These are phyloP conservation scores for Musca vetustissima DNA, from an alignment of 1,140 invertebrate species.

Conservation along the genomic window DNA sequence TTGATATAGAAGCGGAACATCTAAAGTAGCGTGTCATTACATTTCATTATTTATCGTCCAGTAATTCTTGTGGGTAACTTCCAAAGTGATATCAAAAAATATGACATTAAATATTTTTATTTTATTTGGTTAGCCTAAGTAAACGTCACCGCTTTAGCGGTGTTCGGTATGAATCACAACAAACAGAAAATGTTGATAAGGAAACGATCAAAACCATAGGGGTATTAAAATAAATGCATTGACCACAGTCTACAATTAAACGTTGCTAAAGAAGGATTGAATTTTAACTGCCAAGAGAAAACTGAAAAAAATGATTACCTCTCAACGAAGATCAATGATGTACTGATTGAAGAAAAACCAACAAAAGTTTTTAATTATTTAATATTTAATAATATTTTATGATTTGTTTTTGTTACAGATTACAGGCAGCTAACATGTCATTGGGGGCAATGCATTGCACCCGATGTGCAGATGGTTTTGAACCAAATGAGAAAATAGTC, in stretches of 20 bases:
- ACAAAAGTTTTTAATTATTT: too few relatives aligned
- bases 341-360: too few relatives aligned
- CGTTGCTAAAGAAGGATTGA: constrained; percentile 11
- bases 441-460: constrained; percentile 90
- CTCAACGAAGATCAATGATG: too few relatives aligned
- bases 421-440: constrained; percentile 65
- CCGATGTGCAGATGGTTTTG: constrained; percentile 91
- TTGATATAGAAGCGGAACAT: too few relatives aligned
- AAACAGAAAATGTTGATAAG: not conserved
- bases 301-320: too few relatives aligned
- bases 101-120: not conserved
- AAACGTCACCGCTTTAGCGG: constrained; percentile 12
- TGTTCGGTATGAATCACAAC: constrained; percentile 4
- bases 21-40: too few relatives aligned
- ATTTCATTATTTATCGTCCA: too few relatives aligned
- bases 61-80: not conserved
- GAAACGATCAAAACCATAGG: not conserved
- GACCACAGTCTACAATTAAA: not conserved
- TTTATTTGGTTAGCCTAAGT: constrained; percentile 11
- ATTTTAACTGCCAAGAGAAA: not conserved
- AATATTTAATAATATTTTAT: too few relatives aligned
- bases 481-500: constrained; percentile 95
- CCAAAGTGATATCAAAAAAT: not conserved
- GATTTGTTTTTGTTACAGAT: constrained; percentile 34
- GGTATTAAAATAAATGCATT: constrained; percentile 4